Percentiles rank a stretch among this genome's conserved stretches.
Conservation (phyloP, 92 coral and sea anemone species). For the Phenganax subtilis region DNA sequence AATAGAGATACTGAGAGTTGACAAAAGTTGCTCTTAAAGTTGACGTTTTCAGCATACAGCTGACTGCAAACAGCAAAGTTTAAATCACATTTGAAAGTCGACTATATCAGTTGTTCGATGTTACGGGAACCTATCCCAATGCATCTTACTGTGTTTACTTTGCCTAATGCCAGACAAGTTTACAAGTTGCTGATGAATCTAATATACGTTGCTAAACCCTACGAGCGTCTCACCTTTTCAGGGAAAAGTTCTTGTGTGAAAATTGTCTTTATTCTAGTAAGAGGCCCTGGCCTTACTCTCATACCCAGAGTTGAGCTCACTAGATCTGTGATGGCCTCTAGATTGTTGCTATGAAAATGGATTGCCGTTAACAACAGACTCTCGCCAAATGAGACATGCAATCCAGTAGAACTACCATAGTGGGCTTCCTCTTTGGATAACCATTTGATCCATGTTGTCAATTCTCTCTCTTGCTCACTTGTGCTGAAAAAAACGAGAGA, state of each 20-base stretch:
- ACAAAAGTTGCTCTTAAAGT: neutral
- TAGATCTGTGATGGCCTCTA: conserved; percentile 80
- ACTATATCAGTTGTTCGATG: too few relatives aligned
- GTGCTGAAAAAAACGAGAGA: conserved; percentile 47
- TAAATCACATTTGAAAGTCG: too few relatives aligned
- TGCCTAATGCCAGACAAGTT: too few relatives aligned
- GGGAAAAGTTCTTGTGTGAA: conserved; percentile 93
- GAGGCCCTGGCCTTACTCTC: conserved; percentile 72
- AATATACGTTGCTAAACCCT: too few relatives aligned
- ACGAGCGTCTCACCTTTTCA: conserved; percentile 62
- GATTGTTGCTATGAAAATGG: conserved; percentile 93
- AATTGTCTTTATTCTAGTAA: conserved; percentile 73
- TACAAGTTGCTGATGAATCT: too few relatives aligned
- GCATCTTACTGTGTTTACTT: too few relatives aligned
- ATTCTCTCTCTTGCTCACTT: conserved; percentile 76
- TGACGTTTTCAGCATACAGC: too few relatives aligned
- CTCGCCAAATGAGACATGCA: conserved; percentile 94
- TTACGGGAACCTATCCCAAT: neutral
- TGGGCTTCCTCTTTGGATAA: conserved; percentile 79
- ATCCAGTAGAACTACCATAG: conserved; percentile 84
- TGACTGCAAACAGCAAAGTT: too few relatives aligned
- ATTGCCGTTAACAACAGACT: conserved; percentile 78
- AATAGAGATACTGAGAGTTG: neutral
- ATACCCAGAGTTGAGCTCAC: conserved; percentile 85
- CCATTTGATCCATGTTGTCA: conserved; percentile 77